Evolutionary conservation across 2,113 vertebrate species (phyloP).

Genomic region (Centrocercus urophasianus): DNA sequence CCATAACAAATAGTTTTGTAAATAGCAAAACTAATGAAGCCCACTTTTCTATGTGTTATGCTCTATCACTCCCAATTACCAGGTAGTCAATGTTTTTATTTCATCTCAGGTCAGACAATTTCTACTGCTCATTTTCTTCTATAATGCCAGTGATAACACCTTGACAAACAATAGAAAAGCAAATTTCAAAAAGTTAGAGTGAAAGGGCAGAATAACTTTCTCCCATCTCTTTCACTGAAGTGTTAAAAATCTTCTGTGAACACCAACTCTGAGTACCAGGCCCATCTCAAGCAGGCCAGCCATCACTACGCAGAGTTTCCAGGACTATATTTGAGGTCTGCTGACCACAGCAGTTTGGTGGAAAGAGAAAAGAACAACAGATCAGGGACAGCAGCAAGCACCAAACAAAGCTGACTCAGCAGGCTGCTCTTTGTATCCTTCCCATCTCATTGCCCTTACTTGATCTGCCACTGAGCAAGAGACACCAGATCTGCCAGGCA

Average conservation of each 20-base stretch:
- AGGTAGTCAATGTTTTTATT: background rate
- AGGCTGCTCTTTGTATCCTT: background rate
- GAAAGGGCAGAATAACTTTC: too few relatives aligned
- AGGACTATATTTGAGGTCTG: background rate
- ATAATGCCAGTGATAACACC: background rate
- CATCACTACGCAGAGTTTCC: background rate
- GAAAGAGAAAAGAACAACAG: background rate
- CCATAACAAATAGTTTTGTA: background rate
- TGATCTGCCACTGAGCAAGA: background rate
- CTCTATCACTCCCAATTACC: background rate
- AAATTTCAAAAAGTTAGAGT: background rate
- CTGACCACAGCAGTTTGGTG: background rate
- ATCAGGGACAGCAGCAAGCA: background rate
- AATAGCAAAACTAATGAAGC: background rate
- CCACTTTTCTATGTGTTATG: background rate
- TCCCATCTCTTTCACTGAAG: background rate
- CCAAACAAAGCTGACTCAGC: background rate
- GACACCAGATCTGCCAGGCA: background rate
- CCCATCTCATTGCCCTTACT: background rate
- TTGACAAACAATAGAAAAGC: background rate
- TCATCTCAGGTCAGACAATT: background rate
- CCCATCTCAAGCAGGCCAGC: background rate
- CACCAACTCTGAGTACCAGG: background rate
- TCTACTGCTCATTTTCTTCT: background rate
- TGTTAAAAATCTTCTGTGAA: background rate